Evolutionary conservation across 2,797 vertebrate genomes (phyloP).

Genomic region (Esox masquinongy): DNA sequence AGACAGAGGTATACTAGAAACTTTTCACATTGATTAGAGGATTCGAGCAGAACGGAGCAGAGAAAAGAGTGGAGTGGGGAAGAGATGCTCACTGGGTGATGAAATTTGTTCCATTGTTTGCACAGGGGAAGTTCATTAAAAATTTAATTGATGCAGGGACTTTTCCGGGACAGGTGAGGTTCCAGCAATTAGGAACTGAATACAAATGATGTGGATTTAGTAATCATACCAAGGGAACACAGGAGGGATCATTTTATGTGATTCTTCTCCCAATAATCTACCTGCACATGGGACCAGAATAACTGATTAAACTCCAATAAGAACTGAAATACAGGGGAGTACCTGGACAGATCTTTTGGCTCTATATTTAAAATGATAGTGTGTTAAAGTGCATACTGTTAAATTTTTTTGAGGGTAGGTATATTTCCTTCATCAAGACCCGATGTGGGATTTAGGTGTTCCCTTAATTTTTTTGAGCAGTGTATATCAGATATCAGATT

Average conservation of each 20-base stretch:
- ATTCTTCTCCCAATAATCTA: constrained; percentile 31
- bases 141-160: constrained; percentile 51
- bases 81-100: constrained; percentile 15
- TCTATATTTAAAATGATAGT: too few species aligned
- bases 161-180: constrained; percentile 31
- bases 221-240: constrained; percentile 17
- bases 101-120: constrained; percentile 43
- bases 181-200: constrained; percentile 51
- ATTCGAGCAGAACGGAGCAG: too few species aligned
- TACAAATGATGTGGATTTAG: constrained; percentile 47
- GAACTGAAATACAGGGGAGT: too few species aligned
- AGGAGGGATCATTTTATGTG: constrained; percentile 46
- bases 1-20: neutral
- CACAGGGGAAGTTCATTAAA: constrained; percentile 50
- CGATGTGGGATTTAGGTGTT: too few species aligned
- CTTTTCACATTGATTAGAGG: constrained; percentile 15
- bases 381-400: too few species aligned
- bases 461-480: too few species aligned
- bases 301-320: neutral
- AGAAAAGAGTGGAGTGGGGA: neutral
- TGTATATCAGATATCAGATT: too few species aligned
- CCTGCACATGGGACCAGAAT: constrained; percentile 15
- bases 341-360: too few species aligned
- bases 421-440: too few species aligned
- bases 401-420: too few species aligned